Base-by-base conservation (phyloP, 2,888 invertebrate species). In the Agonopterix alstromeriana region DNA sequence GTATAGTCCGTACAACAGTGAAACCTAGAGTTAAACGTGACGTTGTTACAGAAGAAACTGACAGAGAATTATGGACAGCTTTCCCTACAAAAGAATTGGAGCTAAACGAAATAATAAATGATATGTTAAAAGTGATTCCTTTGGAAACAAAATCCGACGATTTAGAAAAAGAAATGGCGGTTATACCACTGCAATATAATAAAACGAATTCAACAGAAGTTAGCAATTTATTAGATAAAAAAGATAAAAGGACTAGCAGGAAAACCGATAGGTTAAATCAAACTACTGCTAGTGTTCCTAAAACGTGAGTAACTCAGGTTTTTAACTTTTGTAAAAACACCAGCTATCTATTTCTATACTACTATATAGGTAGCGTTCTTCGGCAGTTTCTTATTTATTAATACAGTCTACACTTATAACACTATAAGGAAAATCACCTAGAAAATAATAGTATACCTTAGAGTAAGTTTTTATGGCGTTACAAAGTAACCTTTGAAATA, bases 251-350 rank as follows among this genome's bases (percentile, higher is more conserved):
- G 49, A 89, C 89, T 0, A 89, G 88, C 57, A 81, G 89, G 50
- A 89, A 89, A 63, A 86, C 88, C 9, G 89, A 89, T 55, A 74
- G 87, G 55, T 57, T 88, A 1, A 89, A 89, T 57, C 89, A 89
- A 65, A 89, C 89, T 1, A 89, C 89, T 35, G 87, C 85, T 2
- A 76, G 85, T 35, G 72, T 89, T 43, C 89, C 89, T 8, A 89
- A 89, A 73, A 86, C 85, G 89, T 89, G 69, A 77, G 85, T 72
- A 48, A 38, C 38, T 10, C 38, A 47, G 8, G 10, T 35, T 46
- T 36, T 38, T 35, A 36, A 14, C 8, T 7, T 36, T 8, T 7
- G 27, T 27, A 5, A 27, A 27, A 27, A 27, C 1, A 27, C 27
- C 27, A 7, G 5, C 27, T 27, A 27, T 27, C 3, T 17, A 27